Evolutionary conservation across 1,140 invertebrate genomes (phyloP), one percentile per base, ranked within the genome.

Genomic region (Cylas formicarius): DNA sequence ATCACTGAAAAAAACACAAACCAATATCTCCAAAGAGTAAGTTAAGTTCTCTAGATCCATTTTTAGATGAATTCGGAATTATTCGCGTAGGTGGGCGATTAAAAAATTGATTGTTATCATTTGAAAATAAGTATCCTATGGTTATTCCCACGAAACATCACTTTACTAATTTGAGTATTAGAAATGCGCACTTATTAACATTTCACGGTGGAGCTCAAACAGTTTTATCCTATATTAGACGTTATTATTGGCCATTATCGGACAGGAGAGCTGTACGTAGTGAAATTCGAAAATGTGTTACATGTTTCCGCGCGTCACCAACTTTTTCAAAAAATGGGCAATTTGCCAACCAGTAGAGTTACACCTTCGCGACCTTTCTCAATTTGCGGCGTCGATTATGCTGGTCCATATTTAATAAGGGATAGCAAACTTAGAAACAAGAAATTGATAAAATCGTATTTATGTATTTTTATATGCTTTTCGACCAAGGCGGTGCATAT

Each of bases 401-500:
- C 17, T 9, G 27, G 24, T 8, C 39, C 24, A 10, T 8, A 16
- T 18, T 9, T 6, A 4, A 34, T 32, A 37, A 34, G n/a, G 22
- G 27, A 9, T 8, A 34, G 5, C 4, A 42, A 34, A 34, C 8
- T 8, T 16, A 17, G 33, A 8, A 14, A 14, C 8, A 35, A 19
- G 9, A 18, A 8, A 7, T 5, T 18, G 6, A 10, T 8, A 10
- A 18, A 42, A 35, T n/a, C 4, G 11, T 32, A 34, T 24, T 11
- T 31, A 11, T 14, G 27, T 6, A 14, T 42, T 6, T 53, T 52
- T 44, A 19, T 39, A 26, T 39, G 37, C 14, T 11, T 39, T 7
- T 39, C 37, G 5, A 39, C 37, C 11, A 39, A 39, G 22, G 37
- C 37, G 8, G 9, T 39, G 13, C 37, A 39, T 39, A n/a, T n/a